These are phyloP conservation scores for Ptilodon capucinus DNA, from an alignment of 2,888 invertebrate species.

Conservation along the genomic window DNA sequence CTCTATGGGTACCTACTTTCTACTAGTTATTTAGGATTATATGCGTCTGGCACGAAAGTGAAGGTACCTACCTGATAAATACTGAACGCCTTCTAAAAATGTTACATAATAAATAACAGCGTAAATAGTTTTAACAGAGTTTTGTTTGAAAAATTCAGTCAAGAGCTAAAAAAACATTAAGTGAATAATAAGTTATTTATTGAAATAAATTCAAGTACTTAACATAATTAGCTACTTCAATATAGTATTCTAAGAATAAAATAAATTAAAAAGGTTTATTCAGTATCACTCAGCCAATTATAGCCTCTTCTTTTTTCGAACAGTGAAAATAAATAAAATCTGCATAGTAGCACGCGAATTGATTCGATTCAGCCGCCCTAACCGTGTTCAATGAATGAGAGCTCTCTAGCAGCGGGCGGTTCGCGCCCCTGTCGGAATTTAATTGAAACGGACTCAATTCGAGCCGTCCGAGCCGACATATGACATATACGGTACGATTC, in stretches of 20 bases:
- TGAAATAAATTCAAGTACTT: no score
- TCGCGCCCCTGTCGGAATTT: slow-evolving; percentile 59
- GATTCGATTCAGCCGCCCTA: slow-evolving; percentile 30
- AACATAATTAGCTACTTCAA: no score
- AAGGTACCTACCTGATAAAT: no score
- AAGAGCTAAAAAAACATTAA: no score
- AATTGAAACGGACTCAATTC: slow-evolving; percentile 70
- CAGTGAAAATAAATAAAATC: slow-evolving; percentile 27
- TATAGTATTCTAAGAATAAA: no score
- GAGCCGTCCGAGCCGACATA: slow-evolving; percentile 45
- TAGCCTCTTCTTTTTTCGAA: background rate
- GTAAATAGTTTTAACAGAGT: no score
- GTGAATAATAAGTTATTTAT: no score
- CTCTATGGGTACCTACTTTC: background rate
- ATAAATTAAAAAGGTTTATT: background rate
- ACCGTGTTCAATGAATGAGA: slow-evolving; percentile 53
- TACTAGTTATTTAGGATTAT: background rate
- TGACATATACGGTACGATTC: slow-evolving; percentile 47
- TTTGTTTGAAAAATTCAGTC: no score
- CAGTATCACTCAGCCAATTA: background rate
- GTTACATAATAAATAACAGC: no score
- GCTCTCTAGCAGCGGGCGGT: slow-evolving; percentile 47
- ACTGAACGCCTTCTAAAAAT: no score
- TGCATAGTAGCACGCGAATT: slow-evolving; percentile 22
- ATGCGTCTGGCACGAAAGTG: no score